Evolutionary conservation across 2,113 vertebrate species (phyloP), one percentile per base, ranked within the genome.

Genomic region (Marmota monax): DNA sequence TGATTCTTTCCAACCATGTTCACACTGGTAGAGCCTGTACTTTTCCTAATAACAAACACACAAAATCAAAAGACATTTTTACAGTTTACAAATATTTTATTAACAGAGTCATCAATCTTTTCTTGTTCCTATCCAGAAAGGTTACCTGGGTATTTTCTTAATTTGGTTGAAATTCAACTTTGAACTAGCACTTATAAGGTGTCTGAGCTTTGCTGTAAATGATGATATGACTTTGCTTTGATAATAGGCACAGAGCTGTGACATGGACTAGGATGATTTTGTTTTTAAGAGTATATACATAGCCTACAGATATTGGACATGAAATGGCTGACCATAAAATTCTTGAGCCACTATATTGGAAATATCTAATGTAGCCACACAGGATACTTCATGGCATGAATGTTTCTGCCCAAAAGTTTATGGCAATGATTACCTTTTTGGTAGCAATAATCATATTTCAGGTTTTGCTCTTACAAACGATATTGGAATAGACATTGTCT

Each of bases 1-100:
- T 3, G 77, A 90, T 92, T 94, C 80, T 96, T 94, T 86, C 25
- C 94, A 96, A 82, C 82, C 92, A 53, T 73, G 78, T 61, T 61
- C 32, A 67, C 27, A 58, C 48, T 79, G 74, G 20, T 20, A 92
- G 63, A 93, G 48, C n/a, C 37, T 78, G 69, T n/a, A 29, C 90
- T 29, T 93, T 93, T 67, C 73, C 48, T 27, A 22, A 92, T 18
- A 39, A 70, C 20, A 88, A 90, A 76, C 22, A 80, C 9, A 53
- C 58, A 83, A 37, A 70, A 78, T 85, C 85, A 51, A 78, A 88
- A 94, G 85, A 51, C 23, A 58, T 45, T 53, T 88, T 73, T 27
- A 42, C 27, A 78, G 58, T 16, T 90, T 39, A 48, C 23, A 90
- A 65, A 77, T 88, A 86, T 69, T 85, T 79, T 58, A n/a, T 96